A percentile compares a stretch with the other conserved stretches of the same genome.
Evolutionary conservation across 2,113 vertebrate species (phyloP).

Genomic region (Chionomys nivalis): DNA sequence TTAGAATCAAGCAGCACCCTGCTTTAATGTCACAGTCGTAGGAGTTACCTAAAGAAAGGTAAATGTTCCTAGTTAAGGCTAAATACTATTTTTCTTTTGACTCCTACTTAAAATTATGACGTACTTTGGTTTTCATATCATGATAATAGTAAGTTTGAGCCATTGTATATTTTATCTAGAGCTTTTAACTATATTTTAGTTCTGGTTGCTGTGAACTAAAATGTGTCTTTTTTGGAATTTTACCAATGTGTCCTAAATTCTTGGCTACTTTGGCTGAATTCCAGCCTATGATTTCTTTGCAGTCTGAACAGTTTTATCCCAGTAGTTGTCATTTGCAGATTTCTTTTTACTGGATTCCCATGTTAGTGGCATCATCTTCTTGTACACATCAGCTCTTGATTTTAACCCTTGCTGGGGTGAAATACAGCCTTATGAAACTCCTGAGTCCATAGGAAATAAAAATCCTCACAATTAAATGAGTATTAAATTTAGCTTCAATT

Average conservation of each 20-base stretch:
- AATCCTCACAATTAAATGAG: neutral
- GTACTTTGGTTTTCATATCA: constrained; percentile 31
- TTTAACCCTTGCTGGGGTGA: constrained; percentile 45
- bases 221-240: constrained; percentile 25
- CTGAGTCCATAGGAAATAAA: constrained; percentile 39
- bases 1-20: neutral
- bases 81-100: neutral
- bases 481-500: constrained; percentile 31
- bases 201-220: constrained; percentile 37
- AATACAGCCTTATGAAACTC: constrained; percentile 49
- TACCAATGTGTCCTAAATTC: neutral
- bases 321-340: neutral
- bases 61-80: constrained; percentile 22
- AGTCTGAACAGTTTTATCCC: constrained; percentile 30
- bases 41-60: constrained; percentile 16
- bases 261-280: neutral
- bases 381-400: constrained; percentile 9
- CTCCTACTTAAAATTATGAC: neutral
- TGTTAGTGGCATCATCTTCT: constrained; percentile 41
- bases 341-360: constrained; percentile 51
- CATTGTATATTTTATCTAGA: constrained; percentile 44
- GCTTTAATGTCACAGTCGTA: neutral
- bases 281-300: constrained; percentile 17
- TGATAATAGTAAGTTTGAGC: neutral
- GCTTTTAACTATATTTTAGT: constrained; percentile 22